Conservation (phyloP, 2,888 invertebrate genomes). For the Spodoptera exigua region DNA sequence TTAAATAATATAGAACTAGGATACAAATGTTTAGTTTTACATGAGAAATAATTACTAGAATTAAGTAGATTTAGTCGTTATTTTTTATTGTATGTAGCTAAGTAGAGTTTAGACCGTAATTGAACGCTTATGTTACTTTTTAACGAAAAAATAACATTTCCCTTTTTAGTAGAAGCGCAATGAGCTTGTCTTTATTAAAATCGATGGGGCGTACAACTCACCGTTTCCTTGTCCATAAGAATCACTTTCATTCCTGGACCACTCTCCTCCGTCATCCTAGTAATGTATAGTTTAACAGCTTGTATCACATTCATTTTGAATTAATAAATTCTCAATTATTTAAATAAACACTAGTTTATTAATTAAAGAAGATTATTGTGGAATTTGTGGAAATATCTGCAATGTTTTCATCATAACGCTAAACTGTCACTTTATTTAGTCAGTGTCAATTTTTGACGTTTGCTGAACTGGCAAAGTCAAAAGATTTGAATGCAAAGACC, state of each 20-base stretch:
- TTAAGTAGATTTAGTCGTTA: too few relatives aligned
- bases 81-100: too few relatives aligned
- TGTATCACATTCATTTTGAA: constrained; percentile 96
- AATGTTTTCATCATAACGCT: constrained; percentile 26
- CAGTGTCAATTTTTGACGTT: too few relatives aligned
- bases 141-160: too few relatives aligned
- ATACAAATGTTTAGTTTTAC: too few relatives aligned
- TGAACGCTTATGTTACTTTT: too few relatives aligned
- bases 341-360: neutral
- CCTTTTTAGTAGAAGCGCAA: too few relatives aligned
- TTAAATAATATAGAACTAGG: too few relatives aligned
- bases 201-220: constrained; percentile 73
- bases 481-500: too few relatives aligned
- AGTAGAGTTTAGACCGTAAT: too few relatives aligned
- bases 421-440: constrained; percentile 20
- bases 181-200: constrained; percentile 2
- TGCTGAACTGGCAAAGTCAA: too few relatives aligned
- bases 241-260: constrained; percentile 99
- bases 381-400: constrained; percentile 4
- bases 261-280: constrained; percentile 99
- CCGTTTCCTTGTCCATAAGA: constrained; percentile 99
- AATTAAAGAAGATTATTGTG: neutral
- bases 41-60: too few relatives aligned
- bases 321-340: neutral
- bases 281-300: constrained; percentile 97